A percentile compares a stretch with the other conserved stretches of the same genome.
Conservation (phyloP, 2,113 vertebrate genomes). For the Bufo bufo region DNA sequence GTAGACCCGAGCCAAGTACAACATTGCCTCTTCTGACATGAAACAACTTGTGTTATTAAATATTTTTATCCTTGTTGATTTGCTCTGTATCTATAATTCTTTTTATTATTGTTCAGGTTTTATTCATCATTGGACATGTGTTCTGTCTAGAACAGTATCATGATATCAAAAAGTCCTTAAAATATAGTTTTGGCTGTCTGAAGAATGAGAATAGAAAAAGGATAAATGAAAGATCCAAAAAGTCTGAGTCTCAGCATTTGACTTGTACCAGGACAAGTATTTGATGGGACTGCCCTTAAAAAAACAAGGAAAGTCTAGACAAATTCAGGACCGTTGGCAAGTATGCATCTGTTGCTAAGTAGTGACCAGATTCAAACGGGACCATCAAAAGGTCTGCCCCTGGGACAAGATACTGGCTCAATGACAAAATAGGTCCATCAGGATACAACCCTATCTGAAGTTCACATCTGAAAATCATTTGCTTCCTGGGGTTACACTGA, state of each 20-base stretch:
- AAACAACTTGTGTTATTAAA: slow-evolving; percentile 3
- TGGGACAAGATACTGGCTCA: too few species aligned
- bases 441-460: too few species aligned
- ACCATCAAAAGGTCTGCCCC: too few species aligned
- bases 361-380: too few species aligned
- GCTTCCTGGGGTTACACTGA: not conserved
- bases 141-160: not conserved
- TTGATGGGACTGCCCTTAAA: too few species aligned
- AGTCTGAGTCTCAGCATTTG: not conserved
- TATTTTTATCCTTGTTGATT: not conserved
- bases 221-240: not conserved
- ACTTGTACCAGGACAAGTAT: too few species aligned
- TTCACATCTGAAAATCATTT: not conserved
- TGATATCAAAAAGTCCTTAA: not conserved
- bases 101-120: not conserved
- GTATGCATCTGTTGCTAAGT: too few species aligned
- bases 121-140: not conserved
- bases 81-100: too few species aligned
- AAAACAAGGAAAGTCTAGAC: too few species aligned
- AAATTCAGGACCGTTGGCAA: too few species aligned
- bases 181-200: not conserved
- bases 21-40: slow-evolving; percentile 23
- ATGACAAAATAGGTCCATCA: not conserved
- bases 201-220: not conserved
- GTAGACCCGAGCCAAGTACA: not conserved